Conservation (phyloP, 1,140 invertebrate genomes). For the Pseudomyrmex pallidus region DNA sequence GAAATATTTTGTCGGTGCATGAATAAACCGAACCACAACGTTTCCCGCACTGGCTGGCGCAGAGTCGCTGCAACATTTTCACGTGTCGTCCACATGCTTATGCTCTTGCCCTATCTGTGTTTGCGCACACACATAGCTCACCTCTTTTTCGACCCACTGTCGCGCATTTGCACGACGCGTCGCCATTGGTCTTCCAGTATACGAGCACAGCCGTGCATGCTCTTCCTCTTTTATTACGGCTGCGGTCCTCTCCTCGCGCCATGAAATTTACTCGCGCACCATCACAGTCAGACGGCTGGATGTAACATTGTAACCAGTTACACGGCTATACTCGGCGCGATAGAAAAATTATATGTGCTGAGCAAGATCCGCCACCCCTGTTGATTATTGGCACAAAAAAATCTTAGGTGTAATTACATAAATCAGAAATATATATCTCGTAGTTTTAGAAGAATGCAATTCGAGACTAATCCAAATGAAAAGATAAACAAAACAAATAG, state of each 20-base stretch:
- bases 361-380: neutral
- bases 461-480: neutral
- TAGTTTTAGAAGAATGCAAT: neutral
- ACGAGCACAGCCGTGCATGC: conserved; percentile 63
- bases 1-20: conserved; percentile 79
- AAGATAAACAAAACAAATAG: too few relatives aligned
- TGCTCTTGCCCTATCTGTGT: conserved; percentile 16
- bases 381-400: conserved; percentile 8
- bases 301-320: conserved; percentile 44
- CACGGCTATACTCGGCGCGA: conserved; percentile 12
- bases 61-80: conserved; percentile 66
- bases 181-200: conserved; percentile 49
- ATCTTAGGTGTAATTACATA: conserved; percentile 5
- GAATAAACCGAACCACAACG: conserved; percentile 76
- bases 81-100: conserved; percentile 51
- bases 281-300: conserved; percentile 17
- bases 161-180: conserved; percentile 49
- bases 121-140: conserved; percentile 33
- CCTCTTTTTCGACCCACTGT: conserved; percentile 47
- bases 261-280: conserved; percentile 71
- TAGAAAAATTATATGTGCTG: conserved; percentile 33
- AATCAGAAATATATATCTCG: conserved; percentile 16
- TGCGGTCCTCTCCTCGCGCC: conserved; percentile 65
- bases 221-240: conserved; percentile 74
- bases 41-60: conserved; percentile 62